Base-by-base conservation (phyloP, 2,888 invertebrate species). In the Aspidiotus rigidus region DNA sequence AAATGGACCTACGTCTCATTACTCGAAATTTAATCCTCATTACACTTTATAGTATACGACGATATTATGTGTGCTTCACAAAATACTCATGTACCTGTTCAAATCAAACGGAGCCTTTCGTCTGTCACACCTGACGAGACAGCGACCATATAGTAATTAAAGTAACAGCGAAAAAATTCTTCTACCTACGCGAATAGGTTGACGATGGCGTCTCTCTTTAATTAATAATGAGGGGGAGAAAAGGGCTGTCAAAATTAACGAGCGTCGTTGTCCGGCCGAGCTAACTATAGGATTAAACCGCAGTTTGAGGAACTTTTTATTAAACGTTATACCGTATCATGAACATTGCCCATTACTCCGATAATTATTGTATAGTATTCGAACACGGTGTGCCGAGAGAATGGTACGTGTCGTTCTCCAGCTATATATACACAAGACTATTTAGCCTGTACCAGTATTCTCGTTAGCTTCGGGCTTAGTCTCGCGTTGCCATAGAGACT, bases 401-500 rank as follows among this genome's bases (percentile, higher is more conserved):
- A 49, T 40, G 56, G 41, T 15, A 56, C 10, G 59, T 59, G 59
- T 10, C 28, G 56, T 59, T 17, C 39, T 17, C 59, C 28, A 39
- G 7, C 13, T 17, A 55, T 16, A 55, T 15, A 55, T 16, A 55
- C 5, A 55, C 56, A 13, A 66, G 57, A 57, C 59, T 66, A 57
- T 56, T 66, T 66, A 49, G 59, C 59, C 56, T 57, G 17, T 57
- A 44, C 64, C 41, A 64, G 44, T 66, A 41, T 56, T 56, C 59
- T 57, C 49, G 49, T 57, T 57, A 59, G 66, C 49, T 57, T 6
- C 42, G 44, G 66, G 66, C 57, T 57, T 57, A 57, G 17, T 9
- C 6, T 7, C 9, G 42, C 41, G 66, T 66, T 66, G 15, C 66
- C 66, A 66, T 66, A 59, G 66, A 57, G 59, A 66, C 44, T 66